A percentile compares a stretch with the other conserved stretches of the same genome.
phyloP scores from a whole-genome alignment of 1,140 invertebrate genomes.

The Atta colombica region DNA sequence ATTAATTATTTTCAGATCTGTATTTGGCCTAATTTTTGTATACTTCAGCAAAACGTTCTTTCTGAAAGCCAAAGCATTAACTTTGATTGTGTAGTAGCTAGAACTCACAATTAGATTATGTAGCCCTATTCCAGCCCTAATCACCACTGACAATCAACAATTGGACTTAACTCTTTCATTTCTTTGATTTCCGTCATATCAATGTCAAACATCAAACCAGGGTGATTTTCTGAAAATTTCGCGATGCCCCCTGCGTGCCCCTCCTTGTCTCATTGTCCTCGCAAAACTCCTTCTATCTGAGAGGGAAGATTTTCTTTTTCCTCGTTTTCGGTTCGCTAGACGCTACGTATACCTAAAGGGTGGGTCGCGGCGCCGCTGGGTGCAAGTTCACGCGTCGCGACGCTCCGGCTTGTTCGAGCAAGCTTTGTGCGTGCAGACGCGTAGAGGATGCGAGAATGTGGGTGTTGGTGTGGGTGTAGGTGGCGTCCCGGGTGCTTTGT shows the following conservation, averaged over 20 bases:
- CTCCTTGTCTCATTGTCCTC: background rate
- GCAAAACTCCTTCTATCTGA: background rate
- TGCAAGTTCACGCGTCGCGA: constrained; percentile 82
- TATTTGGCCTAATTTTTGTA: no score
- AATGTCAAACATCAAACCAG: background rate
- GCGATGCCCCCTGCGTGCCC: background rate
- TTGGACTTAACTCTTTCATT: background rate
- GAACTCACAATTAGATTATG: background rate
- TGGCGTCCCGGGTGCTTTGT: constrained; percentile 85
- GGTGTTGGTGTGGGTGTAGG: constrained; percentile 67
- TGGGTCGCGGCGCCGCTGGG: constrained; percentile 68
- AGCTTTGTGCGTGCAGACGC: constrained; percentile 48
- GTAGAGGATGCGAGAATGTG: constrained; percentile 24
- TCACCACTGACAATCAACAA: background rate
- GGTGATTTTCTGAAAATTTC: background rate
- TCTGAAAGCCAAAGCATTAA: background rate
- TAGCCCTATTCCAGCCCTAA: background rate
- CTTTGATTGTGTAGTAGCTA: no score
- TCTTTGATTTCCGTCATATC: background rate
- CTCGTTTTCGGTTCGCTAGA: constrained; percentile 68
- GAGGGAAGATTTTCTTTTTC: constrained; percentile 43
- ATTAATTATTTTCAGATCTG: no score
- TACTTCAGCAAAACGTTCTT: no score
- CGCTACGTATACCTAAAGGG: constrained; percentile 66
- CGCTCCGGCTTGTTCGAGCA: constrained; percentile 72